Base-by-base conservation (phyloP, 2,888 invertebrate species). In the Agrotis clavis region DNA sequence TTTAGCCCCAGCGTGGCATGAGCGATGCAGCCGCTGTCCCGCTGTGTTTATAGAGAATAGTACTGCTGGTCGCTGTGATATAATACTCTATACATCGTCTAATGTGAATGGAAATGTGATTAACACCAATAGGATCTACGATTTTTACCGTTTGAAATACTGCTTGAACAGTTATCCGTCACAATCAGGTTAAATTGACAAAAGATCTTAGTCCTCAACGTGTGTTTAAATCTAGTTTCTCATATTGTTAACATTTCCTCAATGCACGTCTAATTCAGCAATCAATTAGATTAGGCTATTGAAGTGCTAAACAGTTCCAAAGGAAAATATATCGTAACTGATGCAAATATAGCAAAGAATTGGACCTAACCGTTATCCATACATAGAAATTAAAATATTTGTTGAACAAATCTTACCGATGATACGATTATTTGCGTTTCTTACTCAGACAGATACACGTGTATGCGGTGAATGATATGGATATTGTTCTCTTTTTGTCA, bases 91-190 rank as follows among this genome's bases (percentile, higher is more conserved):
- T n/a, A n/a, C n/a, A n/a, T n/a, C n/a, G n/a, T n/a, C n/a, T n/a
- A n/a, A n/a, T n/a, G n/a, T n/a, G n/a, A n/a, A n/a, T n/a, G 73
- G 73, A 79, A 68, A 63, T 66, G 60, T 61, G 51, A 71, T 82
- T 82, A 78, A 67, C 71, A 71, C 53, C 41, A 57, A 64, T 67
- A 41, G 25, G 18, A 56, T 77, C 30, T 70, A 1, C 11, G 21
- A 47, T n/a, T 60, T 50, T 67, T 61, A 65, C 60, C 60, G 78
- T 63, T 51, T 63, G 48, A 19, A 61, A 57, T 41, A 19, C 4
- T 25, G 25, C 30, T 21, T 21, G 19, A 14, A 69, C 54, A 64
- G 59, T 77, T 57, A 57, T 57, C 13, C 13, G 6, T 57, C 35
- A 35, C 5, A 57, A 11, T n/a, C n/a, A 35, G 35, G 57, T 35